phyloP scores from a whole-genome alignment of 2,797 vertebrate genomes.

The Muraenolepis orangiensis region DNA sequence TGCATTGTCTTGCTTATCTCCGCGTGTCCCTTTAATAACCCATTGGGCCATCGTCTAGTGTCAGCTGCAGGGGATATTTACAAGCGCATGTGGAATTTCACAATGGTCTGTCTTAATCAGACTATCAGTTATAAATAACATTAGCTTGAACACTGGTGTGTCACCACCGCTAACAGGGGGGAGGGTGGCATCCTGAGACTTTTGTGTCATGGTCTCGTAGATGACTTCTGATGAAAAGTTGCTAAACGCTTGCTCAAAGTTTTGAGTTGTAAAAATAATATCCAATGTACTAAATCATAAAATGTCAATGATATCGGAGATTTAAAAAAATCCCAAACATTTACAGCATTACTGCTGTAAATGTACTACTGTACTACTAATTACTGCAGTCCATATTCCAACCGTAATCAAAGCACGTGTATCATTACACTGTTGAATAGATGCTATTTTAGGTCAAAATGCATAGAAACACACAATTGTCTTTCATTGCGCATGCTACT shows the following conservation, averaged over 20 bases:
- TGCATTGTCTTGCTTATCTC: neutral
- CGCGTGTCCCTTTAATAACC: neutral
- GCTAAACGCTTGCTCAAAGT: neutral
- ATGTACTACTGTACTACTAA: too few species aligned
- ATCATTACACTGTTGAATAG: neutral
- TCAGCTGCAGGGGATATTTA: slow-evolving; percentile 22
- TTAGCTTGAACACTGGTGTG: slow-evolving; percentile 20
- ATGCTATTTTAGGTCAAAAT: neutral
- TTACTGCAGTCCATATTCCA: neutral
- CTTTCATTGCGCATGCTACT: too few species aligned
- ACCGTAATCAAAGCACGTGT: neutral
- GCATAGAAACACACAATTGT: too few species aligned
- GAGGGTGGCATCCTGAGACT: neutral
- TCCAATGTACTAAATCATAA: too few species aligned
- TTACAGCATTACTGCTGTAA: neutral
- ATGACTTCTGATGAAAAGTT: neutral
- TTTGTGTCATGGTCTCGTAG: neutral
- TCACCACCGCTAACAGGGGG: neutral
- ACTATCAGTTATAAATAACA: slow-evolving; percentile 7
- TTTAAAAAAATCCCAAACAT: too few species aligned
- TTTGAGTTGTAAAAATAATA: too few species aligned
- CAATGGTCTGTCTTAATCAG: slow-evolving; percentile 20
- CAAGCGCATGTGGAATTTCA: slow-evolving; percentile 40
- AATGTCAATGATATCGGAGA: too few species aligned
- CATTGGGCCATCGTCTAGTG: neutral